Evolutionary conservation across 2,113 vertebrate genomes (phyloP).

Genomic region (Catharus minimus): DNA sequence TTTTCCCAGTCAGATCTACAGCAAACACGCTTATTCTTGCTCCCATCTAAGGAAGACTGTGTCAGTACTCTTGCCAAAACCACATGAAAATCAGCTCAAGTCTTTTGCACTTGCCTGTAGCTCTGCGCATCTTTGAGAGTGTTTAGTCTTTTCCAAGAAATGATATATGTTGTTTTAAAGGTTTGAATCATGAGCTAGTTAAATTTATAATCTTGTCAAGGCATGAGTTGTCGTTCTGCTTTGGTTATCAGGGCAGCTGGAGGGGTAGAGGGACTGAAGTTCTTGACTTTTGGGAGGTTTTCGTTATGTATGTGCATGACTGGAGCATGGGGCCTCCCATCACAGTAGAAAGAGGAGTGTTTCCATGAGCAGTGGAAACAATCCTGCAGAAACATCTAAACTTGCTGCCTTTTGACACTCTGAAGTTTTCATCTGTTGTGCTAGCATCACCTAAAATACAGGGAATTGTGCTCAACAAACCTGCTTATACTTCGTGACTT

Average conservation of each 20-base stretch:
- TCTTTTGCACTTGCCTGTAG: background rate
- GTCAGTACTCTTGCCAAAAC: conserved; percentile 45
- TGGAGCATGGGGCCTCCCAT: background rate
- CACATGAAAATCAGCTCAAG: background rate
- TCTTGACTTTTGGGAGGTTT: background rate
- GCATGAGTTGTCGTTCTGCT: background rate
- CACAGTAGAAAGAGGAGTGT: background rate
- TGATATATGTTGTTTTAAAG: background rate
- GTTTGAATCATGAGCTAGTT: conserved; percentile 11
- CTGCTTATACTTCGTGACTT: background rate
- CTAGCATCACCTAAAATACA: background rate
- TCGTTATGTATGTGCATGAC: rapidly evolving
- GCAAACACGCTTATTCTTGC: conserved; percentile 35
- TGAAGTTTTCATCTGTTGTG: background rate
- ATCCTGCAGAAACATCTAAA: background rate
- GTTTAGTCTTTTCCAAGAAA: conserved; percentile 9
- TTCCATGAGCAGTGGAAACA: background rate
- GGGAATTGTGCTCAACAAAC: background rate
- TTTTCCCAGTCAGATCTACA: background rate
- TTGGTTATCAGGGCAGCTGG: background rate
- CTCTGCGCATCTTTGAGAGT: background rate
- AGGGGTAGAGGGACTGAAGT: background rate
- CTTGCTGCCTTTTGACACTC: background rate
- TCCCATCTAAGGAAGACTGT: background rate
- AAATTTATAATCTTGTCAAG: background rate